These are phyloP conservation scores for Caenorhabditis macrosperma DNA, from an alignment of 2,888 invertebrate species.

Conservation along the genomic window DNA sequence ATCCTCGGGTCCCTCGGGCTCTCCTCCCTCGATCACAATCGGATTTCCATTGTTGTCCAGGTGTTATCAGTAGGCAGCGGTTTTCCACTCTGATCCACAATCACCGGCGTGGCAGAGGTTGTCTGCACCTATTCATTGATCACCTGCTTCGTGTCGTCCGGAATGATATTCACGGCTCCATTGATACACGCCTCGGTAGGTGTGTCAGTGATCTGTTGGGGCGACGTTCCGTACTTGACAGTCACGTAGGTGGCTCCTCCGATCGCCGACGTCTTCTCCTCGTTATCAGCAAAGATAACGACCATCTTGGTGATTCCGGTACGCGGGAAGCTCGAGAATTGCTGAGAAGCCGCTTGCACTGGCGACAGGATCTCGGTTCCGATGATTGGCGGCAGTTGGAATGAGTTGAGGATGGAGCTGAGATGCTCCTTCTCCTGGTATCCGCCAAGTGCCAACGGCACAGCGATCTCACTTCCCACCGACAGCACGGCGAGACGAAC, in stretches of 20 bases:
- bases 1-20: constrained; percentile 41
- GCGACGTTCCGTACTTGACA: constrained; percentile 16
- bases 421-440: constrained; percentile 73
- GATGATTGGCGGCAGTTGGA: constrained; percentile 26
- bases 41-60: constrained; percentile 52
- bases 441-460: constrained; percentile 73
- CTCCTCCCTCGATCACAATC: constrained; percentile 36
- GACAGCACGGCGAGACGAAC: constrained; percentile 65
- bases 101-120: neutral
- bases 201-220: constrained; percentile 17
- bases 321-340: constrained; percentile 67
- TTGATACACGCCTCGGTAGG: constrained; percentile 23
- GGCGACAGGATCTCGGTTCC: constrained; percentile 54
- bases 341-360: constrained; percentile 66
- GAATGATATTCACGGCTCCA: constrained; percentile 10
- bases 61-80: constrained; percentile 39
- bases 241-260: too few species aligned
- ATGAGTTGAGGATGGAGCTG: constrained; percentile 39
- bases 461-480: constrained; percentile 66
- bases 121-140: constrained; percentile 18
- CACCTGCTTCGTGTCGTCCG: constrained; percentile 37
- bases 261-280: too few species aligned
- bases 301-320: too few species aligned
- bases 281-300: too few species aligned
- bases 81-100: constrained; percentile 21